A percentile compares a stretch with the other conserved stretches of the same genome.
Evolutionary conservation across 2,888 invertebrate species (phyloP).

Genomic region (Hypomecis punctinalis): DNA sequence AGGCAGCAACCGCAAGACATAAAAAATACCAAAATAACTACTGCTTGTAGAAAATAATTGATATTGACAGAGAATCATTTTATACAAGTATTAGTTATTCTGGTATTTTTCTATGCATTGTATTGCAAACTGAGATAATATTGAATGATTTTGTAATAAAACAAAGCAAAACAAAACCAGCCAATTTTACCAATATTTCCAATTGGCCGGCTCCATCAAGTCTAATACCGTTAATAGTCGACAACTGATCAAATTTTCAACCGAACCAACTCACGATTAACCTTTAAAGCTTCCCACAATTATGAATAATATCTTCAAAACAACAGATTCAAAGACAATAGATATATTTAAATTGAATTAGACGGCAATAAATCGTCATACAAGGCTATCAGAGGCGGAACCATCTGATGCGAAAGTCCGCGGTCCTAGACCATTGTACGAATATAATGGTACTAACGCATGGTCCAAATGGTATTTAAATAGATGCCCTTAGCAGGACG

Average conservation of each 20-base stretch:
- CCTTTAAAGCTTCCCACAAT: conserved; percentile 60
- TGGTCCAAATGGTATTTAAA: conserved; percentile 74
- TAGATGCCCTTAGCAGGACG: conserved; percentile 73
- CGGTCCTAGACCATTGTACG: conserved; percentile 62
- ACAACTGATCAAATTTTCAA: conserved; percentile 53
- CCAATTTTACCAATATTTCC: neutral
- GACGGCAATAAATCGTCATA: conserved; percentile 80
- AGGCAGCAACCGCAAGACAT: too few species aligned
- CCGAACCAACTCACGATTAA: conserved; percentile 59
- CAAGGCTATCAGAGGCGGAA: conserved; percentile 80
- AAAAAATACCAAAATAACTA: too few species aligned
- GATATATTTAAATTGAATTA: conserved; percentile 81
- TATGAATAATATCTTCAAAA: conserved; percentile 43
- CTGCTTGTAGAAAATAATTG: too few species aligned
- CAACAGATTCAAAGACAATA: conserved; percentile 58
- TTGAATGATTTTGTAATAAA: neutral
- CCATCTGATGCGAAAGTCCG: conserved; percentile 75
- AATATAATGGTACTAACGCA: conserved; percentile 39
- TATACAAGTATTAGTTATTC: too few species aligned
- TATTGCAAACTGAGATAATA: too few species aligned
- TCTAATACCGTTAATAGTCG: conserved; percentile 59
- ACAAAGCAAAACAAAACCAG: neutral
- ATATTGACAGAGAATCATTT: too few species aligned
- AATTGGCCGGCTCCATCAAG: conserved; percentile 32
- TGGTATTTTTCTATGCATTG: too few species aligned